Evolutionary conservation across 1,140 invertebrate genomes (phyloP).

Genomic region (Bactericera cockerelli): DNA sequence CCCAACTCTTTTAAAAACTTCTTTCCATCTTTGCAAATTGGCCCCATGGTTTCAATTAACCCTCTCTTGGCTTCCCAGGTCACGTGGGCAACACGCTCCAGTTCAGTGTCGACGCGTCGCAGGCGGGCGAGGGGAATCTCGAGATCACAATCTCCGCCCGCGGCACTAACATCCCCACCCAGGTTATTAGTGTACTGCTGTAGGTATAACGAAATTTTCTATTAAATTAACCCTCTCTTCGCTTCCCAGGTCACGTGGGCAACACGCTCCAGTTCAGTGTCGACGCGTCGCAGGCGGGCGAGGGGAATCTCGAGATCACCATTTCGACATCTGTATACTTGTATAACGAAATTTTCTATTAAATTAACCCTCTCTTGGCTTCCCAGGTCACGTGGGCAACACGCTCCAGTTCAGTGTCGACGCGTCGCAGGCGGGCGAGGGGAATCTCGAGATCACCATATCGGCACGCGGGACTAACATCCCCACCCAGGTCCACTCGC

Average conservation of each 20-base stretch:
- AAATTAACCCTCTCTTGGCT: too few species aligned
- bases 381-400: slow-evolving; percentile 42
- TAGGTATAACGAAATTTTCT: too few species aligned
- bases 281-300: slow-evolving; percentile 87
- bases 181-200: slow-evolving; percentile 90
- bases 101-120: slow-evolving; percentile 71
- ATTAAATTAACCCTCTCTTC: too few species aligned
- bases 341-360: too few species aligned
- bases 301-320: slow-evolving; percentile 86
- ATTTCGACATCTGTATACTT: too few species aligned
- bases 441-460: slow-evolving; percentile 89
- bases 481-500: slow-evolving; percentile 92
- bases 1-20: too few species aligned
- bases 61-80: background rate
- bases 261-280: slow-evolving; percentile 81
- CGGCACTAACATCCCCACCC: slow-evolving; percentile 94
- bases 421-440: slow-evolving; percentile 90
- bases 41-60: too few species aligned
- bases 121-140: slow-evolving; percentile 82
- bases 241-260: too few species aligned
- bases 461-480: slow-evolving; percentile 84
- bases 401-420: slow-evolving; percentile 88
- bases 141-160: slow-evolving; percentile 96
- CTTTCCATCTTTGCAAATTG: too few species aligned
- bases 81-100: slow-evolving; percentile 68